Conservation (phyloP, 2,888 invertebrate species). For the Anorthoa munda region DNA sequence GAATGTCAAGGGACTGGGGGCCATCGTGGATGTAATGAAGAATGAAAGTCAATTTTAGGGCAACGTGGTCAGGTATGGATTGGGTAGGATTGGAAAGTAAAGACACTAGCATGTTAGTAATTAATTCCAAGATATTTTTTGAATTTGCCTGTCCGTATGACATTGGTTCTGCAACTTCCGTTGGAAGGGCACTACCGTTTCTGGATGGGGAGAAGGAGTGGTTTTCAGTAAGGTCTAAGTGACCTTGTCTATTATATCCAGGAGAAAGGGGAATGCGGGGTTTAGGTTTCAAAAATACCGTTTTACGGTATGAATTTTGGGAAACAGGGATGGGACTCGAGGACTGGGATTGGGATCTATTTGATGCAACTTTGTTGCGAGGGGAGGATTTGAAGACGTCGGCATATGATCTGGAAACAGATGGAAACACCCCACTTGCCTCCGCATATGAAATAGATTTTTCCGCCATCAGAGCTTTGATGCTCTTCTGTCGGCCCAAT, state of each 20-base stretch:
- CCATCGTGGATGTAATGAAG: not conserved
- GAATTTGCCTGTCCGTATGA: not conserved
- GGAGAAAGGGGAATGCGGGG: conserved; percentile 3
- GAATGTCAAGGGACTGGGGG: not conserved
- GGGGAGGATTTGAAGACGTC: no score
- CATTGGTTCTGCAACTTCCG: not conserved
- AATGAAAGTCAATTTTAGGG: not conserved
- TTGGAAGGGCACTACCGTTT: conserved; percentile 3
- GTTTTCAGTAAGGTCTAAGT: no score
- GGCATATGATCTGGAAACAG: not conserved
- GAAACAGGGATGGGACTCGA: not conserved
- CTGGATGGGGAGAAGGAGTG: not conserved
- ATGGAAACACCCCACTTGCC: not conserved
- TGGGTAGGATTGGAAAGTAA: not conserved
- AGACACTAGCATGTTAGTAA: not conserved
- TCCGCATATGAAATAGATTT: conserved; percentile 8
- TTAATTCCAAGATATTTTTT: not conserved
- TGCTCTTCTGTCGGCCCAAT: not conserved
- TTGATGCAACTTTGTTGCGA: not conserved
- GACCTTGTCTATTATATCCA: no score
- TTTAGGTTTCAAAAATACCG: not conserved
- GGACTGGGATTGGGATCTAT: not conserved
- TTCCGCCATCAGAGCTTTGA: conserved; percentile 4
- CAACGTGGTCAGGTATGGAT: not conserved
- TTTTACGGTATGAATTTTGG: no score